Evolutionary conservation across 2,888 invertebrate genomes (phyloP).

Genomic region (Pollenia labialis): DNA sequence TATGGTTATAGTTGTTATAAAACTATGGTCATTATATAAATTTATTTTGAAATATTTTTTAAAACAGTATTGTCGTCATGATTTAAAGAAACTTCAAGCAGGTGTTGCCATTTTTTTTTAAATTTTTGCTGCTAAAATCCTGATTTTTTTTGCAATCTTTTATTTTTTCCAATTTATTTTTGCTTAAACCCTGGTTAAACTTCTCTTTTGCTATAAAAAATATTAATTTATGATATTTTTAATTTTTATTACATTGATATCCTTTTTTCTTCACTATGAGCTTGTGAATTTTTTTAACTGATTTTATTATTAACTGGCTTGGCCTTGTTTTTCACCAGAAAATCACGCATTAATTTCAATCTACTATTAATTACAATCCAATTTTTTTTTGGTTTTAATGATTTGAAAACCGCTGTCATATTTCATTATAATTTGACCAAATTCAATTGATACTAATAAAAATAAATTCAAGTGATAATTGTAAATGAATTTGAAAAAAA

Average conservation of each 20-base stretch:
- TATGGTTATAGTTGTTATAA: no score
- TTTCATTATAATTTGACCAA: slow-evolving; percentile 33
- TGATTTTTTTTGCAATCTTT: no score
- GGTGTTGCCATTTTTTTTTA: no score
- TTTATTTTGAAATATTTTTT: no score
- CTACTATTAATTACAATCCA: slow-evolving; percentile 12
- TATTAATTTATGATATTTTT: neutral
- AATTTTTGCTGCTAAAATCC: no score
- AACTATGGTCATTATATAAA: no score
- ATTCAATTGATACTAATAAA: slow-evolving; percentile 25
- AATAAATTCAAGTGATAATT: slow-evolving; percentile 32
- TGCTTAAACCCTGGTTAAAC: no score
- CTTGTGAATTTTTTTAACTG: neutral
- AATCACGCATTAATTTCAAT: slow-evolving; percentile 32
- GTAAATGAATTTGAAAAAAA: slow-evolving; percentile 23
- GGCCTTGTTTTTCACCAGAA: slow-evolving; percentile 34
- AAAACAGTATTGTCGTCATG: no score
- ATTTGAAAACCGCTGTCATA: slow-evolving; percentile 52
- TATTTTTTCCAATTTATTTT: no score
- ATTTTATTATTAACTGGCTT: slow-evolving; percentile 11
- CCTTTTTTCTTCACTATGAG: slow-evolving; percentile 24
- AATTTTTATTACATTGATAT: slow-evolving; percentile 2
- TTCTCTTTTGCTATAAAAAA: neutral
- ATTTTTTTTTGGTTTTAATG: neutral
- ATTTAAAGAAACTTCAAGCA: no score